Conservation (phyloP, 1,140 invertebrate genomes). For the Brachionus rubens region DNA sequence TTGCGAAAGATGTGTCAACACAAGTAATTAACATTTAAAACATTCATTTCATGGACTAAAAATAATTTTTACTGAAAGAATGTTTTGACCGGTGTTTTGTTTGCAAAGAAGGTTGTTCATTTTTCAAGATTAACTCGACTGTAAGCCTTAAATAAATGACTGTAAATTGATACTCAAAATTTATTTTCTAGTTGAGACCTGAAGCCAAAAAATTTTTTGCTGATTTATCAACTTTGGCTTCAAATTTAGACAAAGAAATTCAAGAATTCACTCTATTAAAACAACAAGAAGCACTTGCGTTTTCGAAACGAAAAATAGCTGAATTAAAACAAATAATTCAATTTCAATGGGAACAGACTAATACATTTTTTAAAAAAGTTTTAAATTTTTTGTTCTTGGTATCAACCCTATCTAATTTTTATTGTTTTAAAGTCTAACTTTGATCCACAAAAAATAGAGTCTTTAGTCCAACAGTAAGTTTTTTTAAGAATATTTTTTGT, state of each 20-base stretch:
- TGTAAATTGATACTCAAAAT: neutral
- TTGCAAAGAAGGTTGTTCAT: conserved; percentile 5
- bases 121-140: conserved; percentile 17
- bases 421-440: neutral
- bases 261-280: neutral
- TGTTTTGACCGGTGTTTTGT: neutral
- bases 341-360: conserved; percentile 3
- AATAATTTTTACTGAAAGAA: neutral
- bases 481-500: neutral
- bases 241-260: conserved; percentile 7
- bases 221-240: neutral
- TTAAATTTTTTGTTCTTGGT: neutral
- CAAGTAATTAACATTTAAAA: conserved; percentile 48
- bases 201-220: neutral
- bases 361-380: conserved; percentile 26
- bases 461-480: neutral
- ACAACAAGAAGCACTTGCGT: conserved; percentile 5
- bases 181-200: neutral
- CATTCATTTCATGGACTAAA: no score
- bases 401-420: neutral
- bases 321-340: neutral
- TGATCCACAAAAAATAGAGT: conserved; percentile 14
- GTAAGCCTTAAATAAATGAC: neutral
- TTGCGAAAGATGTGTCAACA: conserved; percentile 51
- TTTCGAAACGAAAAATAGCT: conserved; percentile 8